These are phyloP conservation scores for Falco peregrinus DNA, from an alignment of 2,797 vertebrate species.

Conservation along the genomic window DNA sequence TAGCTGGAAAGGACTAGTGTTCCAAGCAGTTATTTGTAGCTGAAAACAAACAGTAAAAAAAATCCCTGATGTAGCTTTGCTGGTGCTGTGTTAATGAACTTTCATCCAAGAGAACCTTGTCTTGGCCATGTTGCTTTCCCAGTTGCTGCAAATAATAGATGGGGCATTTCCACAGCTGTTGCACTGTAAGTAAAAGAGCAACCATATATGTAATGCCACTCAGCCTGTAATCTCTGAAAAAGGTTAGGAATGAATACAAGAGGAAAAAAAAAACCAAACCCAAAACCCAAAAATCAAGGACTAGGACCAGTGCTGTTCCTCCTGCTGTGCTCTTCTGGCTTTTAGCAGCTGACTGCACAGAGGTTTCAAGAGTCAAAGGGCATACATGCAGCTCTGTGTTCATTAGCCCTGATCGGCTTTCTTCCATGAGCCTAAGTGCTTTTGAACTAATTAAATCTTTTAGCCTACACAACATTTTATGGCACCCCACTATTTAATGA, in stretches of 20 bases:
- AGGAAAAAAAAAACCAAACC: background rate
- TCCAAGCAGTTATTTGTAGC: background rate
- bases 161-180: background rate
- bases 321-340: background rate
- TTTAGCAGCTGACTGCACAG: background rate
- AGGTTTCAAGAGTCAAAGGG: background rate
- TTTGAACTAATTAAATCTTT: background rate
- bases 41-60: background rate
- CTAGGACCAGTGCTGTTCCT: background rate
- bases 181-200: background rate
- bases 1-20: background rate
- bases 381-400: background rate
- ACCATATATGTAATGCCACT: rapidly evolving
- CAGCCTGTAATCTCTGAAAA: background rate
- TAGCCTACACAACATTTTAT: background rate
- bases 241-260: background rate
- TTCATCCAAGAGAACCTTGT: background rate
- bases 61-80: background rate
- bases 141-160: background rate
- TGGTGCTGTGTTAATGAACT: background rate
- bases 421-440: background rate
- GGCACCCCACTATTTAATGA: background rate
- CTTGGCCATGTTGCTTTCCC: rapidly evolving
- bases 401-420: background rate
- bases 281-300: background rate